Base-by-base conservation (phyloP, 2,888 invertebrate species). In the Stenchaetothrips biformis region DNA sequence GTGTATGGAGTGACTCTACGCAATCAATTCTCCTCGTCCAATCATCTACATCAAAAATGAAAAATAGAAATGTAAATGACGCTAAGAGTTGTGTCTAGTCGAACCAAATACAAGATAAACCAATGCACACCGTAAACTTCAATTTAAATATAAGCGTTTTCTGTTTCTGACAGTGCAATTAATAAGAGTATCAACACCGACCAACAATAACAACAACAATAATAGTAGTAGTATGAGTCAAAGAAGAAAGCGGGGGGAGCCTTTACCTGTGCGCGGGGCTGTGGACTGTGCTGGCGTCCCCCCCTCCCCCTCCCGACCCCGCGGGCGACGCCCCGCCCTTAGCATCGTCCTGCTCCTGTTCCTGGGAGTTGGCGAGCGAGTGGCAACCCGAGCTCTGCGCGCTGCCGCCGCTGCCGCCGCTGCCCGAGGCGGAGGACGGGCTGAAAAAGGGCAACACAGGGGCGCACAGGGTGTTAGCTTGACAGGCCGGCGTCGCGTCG, bases 331-430 rank as follows among this genome's bases (percentile, higher is more conserved):
- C 62, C 18, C 48, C 78, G 7, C 62, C 78, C 18, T 74, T 37
- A 1, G 37, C 81, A 37, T 78, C 53, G 77, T 79, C 79, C 53
- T 79, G 79, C 27, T 81, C 80, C 37, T 80, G 80, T n/a, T 80
- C 67, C 67, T 78, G 59, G 80, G 80, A 48, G 81, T 79, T 53
- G 80, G 53, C 27, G 78, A 80, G 59, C 81, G 81, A 74, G 67
- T 74, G 67, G 25, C 25, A 25, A 25, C 25, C 67, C 21, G 67
- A 74, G 67, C 67, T 74, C 8, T 8, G 67, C 21, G 25, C 67
- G 25, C 67, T 74, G 67, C 67, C 67, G 67, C 67, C 67, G 25
- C 67, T 74, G 67, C 67, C 67, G 67, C 67, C 67, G 25, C 67
- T 74, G 67, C 67, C 67, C 67, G 67, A 74, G 67, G 67, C 67